Evolutionary conservation across 2,888 invertebrate genomes (phyloP).

Genomic region (Xestia rhomboidea): DNA sequence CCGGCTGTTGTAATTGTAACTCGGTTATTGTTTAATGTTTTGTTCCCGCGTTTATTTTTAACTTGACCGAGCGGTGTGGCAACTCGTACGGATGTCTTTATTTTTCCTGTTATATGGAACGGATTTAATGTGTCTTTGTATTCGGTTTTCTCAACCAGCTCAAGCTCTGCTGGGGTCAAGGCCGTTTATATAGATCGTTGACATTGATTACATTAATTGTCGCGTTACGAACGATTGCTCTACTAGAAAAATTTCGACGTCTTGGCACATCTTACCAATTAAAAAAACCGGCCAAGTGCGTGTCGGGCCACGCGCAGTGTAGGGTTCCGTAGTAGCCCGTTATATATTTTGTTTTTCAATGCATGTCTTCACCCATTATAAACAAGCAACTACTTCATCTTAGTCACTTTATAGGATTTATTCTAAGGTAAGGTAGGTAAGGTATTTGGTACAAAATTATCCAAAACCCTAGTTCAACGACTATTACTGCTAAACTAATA

Average conservation of each 20-base stretch:
- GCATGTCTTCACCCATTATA: too few species aligned
- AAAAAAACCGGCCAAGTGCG: too few species aligned
- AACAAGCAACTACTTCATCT: too few species aligned
- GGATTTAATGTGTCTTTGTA: background rate
- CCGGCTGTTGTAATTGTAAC: background rate
- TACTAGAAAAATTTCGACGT: constrained; percentile 14
- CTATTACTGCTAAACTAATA: too few species aligned
- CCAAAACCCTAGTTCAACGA: too few species aligned
- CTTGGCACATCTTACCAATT: background rate
- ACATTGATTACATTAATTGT: constrained; percentile 21
- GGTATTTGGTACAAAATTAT: too few species aligned
- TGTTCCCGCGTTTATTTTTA: constrained; percentile 33
- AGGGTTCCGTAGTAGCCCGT: too few species aligned
- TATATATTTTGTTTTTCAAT: too few species aligned
- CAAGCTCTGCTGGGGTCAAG: constrained; percentile 32
- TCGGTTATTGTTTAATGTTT: constrained; percentile 23
- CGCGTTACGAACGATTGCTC: constrained; percentile 16
- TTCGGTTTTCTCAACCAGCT: constrained; percentile 11
- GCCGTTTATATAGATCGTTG: constrained; percentile 24
- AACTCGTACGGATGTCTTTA: background rate
- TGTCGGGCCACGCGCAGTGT: too few species aligned
- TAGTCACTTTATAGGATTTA: too few species aligned
- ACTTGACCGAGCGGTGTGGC: constrained; percentile 6
- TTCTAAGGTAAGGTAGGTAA: too few species aligned
- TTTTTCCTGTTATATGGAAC: background rate